These are phyloP conservation scores for Phaedon cochleariae DNA, from an alignment of 2,888 invertebrate genomes.

Conservation along the genomic window DNA sequence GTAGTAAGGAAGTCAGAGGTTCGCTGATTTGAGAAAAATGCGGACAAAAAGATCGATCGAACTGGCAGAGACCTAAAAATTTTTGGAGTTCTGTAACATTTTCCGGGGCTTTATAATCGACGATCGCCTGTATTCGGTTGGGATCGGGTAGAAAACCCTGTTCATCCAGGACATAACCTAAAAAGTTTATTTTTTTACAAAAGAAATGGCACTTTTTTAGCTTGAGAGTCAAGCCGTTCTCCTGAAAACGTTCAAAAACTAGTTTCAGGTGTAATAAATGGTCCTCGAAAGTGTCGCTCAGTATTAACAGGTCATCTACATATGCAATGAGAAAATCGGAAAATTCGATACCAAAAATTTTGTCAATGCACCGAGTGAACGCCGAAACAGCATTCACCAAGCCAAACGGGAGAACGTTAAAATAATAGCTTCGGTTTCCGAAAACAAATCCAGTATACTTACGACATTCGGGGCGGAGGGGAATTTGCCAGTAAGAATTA, in stretches of 20 bases:
- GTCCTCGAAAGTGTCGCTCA: neutral
- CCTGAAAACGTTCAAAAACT: conserved; percentile 11
- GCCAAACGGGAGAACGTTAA: conserved; percentile 14
- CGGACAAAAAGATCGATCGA: conserved; percentile 21
- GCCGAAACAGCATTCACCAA: conserved; percentile 14
- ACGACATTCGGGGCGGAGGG: conserved; percentile 9
- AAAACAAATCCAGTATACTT: conserved; percentile 27
- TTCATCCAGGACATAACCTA: conserved; percentile 9
- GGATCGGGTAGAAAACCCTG: conserved; percentile 17
- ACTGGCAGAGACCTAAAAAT: conserved; percentile 22
- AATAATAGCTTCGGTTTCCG: conserved; percentile 12
- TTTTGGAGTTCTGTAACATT: conserved; percentile 20
- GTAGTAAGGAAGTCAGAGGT: conserved; percentile 3
- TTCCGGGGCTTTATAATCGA: conserved; percentile 18
- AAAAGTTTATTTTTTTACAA: neutral
- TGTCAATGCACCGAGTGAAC: conserved; percentile 10
- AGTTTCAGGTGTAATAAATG: conserved; percentile 8
- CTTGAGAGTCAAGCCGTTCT: conserved; percentile 16
- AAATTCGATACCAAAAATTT: conserved; percentile 7
- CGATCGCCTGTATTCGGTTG: conserved; percentile 11
- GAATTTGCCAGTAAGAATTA: conserved; percentile 20
- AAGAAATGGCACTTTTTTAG: conserved; percentile 17
- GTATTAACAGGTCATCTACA: conserved; percentile 19
- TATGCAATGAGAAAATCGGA: conserved; percentile 1
- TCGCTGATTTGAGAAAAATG: conserved; percentile 7